Base-by-base conservation (phyloP, 2,888 invertebrate species). In the Atethmia centrago region DNA sequence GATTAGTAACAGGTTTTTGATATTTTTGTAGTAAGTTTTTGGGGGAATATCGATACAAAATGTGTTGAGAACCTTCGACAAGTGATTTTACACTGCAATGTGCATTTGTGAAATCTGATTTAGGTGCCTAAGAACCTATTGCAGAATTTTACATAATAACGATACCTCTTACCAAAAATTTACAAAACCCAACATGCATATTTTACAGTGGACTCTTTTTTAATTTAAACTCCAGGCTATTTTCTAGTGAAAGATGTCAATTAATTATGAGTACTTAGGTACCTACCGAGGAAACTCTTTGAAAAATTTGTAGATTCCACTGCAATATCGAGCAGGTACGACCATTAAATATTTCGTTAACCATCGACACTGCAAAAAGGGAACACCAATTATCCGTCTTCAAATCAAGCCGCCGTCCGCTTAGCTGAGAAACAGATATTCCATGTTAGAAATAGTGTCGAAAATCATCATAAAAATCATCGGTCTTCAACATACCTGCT, bases 311-410 rank as follows among this genome's bases (percentile, higher is more conserved):
- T 42, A 58, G 68, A 64, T 82, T 81, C 70, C 70, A 73, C 83
- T 70, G 56, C 3, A 47, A 55, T 47, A 51, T 21, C 7, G 3
- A 36, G n/a, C 28, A 19, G 3, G 14, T 31, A 40, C 36, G 14
- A 31, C 31, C 10, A 56, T 47, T 42, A 61, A n/a, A 14, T 63
- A 58, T 49, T 49, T 82, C 65, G 53, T 65, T 31, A 68, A 65
- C 36, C 79, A 85, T 84, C 65, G 72, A 74, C 64, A 77, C 58
- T n/a, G 58, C 67, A 73, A 49, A 62, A 76, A 31, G 76, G 67
- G 62, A 73, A 65, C 76, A 85, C 70, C 59, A 76, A 65, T 62
- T 70, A 73, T 83, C 85, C 87, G 87, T 86, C 87, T 79, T 84
- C 3, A 14, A 79, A 77, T 66, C 70, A 74, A 71, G 66, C 70